Evolutionary conservation across 1,140 invertebrate species (phyloP), one percentile per base, ranked within the genome.

Genomic region (Gryon sp.): DNA sequence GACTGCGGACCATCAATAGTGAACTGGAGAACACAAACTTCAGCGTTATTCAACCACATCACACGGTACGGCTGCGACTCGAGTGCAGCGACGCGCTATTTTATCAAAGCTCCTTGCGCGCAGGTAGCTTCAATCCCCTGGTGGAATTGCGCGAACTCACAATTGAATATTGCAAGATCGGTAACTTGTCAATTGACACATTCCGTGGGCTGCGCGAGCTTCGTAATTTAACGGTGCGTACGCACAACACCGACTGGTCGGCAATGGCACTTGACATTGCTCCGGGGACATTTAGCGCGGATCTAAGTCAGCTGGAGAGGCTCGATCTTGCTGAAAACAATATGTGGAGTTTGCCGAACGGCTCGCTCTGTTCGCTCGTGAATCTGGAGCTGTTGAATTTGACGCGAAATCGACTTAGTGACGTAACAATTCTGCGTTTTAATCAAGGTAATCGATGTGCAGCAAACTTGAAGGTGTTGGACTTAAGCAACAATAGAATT

Each of bases 91-190:
- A 95, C 83, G 92, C 92, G 9, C 89, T 96, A 9, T 95, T 96
- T 87, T 95, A 95, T 83, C 94, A 96, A 89, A 95, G 95, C 87
- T 95, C 94, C n/a, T 89, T 96, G 50, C 93, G 92, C 81, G 92
- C 94, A 12, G 95, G 94, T 57, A 96, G 95, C 85, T 96, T 97
- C 83, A 90, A 93, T 41, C 93, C 94, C 63, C 88, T 97, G 48
- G 90, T 94, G 22, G 95, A 97, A 84, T 88, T 98, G 34, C 91
- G 92, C 34, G 94, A 96, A 72, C 90, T 98, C 3, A 93, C 93
- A 7, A 95, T 98, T 53, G 95, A 97, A 83, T 95, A 94, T 76
- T 98, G 96, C 88, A 96, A 96, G 88, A 94, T 98, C 60, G 93
- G 94, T 22, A 95, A 96, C 82, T 90, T 98, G 14, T 95, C 95